phyloP scores from a whole-genome alignment of 2,888 invertebrate species.

The Stratiomys singularior region DNA sequence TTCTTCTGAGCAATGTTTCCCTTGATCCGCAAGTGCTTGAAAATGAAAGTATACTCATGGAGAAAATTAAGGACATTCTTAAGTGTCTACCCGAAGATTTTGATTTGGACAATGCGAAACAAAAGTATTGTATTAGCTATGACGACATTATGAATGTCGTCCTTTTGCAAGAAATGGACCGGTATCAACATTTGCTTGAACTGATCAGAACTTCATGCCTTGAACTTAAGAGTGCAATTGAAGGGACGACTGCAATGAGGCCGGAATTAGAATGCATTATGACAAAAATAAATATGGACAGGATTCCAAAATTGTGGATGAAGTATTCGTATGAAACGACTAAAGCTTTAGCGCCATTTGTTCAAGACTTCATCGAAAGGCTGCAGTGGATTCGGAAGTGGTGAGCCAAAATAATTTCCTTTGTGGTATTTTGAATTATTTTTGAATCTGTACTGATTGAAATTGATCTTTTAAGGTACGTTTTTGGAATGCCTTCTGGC shows the following conservation, averaged over 20 bases:
- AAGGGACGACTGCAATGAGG: conserved; percentile 88
- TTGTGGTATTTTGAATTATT: too few species aligned
- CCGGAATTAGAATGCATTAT: conserved; percentile 81
- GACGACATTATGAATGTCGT: conserved; percentile 92
- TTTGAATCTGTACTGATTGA: not conserved
- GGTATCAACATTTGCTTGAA: conserved; percentile 76
- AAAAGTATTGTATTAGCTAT: conserved; percentile 83
- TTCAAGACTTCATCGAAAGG: conserved; percentile 81
- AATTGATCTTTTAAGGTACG: conserved; percentile 58
- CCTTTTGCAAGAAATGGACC: conserved; percentile 83
- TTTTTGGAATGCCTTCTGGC: conserved; percentile 78
- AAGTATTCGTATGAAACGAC: conserved; percentile 88
- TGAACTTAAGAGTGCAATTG: conserved; percentile 82
- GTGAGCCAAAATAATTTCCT: conserved; percentile 58
- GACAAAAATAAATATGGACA: conserved; percentile 75
- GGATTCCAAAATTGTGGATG: conserved; percentile 84
- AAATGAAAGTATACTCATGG: conserved; percentile 75
- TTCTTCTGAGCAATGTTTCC: conserved; percentile 76
- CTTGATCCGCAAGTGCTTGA: conserved; percentile 66
- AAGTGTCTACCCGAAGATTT: conserved; percentile 60
- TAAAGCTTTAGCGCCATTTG: conserved; percentile 85
- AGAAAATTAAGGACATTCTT: conserved; percentile 70
- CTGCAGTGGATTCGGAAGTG: conserved; percentile 78
- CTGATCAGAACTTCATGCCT: conserved; percentile 76
- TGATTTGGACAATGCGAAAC: conserved; percentile 61